These are phyloP conservation scores for Diabrotica balteata DNA, from an alignment of 2,888 invertebrate genomes.

Conservation along the genomic window DNA sequence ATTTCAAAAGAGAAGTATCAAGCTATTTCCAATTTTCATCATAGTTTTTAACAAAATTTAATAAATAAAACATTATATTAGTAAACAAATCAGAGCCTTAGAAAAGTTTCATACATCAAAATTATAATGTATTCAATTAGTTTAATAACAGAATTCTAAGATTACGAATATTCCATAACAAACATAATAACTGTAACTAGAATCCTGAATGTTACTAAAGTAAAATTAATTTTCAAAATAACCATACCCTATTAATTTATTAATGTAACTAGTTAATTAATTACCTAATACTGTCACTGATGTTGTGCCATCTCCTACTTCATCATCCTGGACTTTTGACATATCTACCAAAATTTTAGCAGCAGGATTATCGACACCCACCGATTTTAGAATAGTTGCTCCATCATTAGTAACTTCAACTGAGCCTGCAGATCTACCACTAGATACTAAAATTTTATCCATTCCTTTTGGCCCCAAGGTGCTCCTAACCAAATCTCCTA, in stretches of 20 bases:
- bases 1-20: too few relatives aligned
- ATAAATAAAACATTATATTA: too few relatives aligned
- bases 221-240: slow-evolving; percentile 1
- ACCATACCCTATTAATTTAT: neutral
- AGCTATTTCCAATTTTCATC: too few relatives aligned
- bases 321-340: slow-evolving; percentile 98
- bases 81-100: too few relatives aligned
- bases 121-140: too few relatives aligned
- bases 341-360: slow-evolving; percentile 99
- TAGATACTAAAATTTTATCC: slow-evolving; percentile 88
- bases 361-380: slow-evolving; percentile 98
- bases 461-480: slow-evolving; percentile 99
- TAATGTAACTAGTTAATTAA: neutral
- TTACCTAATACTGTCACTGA: slow-evolving; percentile 91
- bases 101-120: too few relatives aligned
- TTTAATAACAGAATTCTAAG: too few relatives aligned
- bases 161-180: too few relatives aligned
- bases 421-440: slow-evolving; percentile 79
- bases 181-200: too few relatives aligned
- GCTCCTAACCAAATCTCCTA: slow-evolving; percentile 97
- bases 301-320: slow-evolving; percentile 99
- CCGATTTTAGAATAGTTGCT: slow-evolving; percentile 94
- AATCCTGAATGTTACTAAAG: too few relatives aligned
- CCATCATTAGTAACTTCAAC: slow-evolving; percentile 99
- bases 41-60: too few relatives aligned